Base-by-base conservation (phyloP, 92 coral and sea anemone genomes). In the Umimayanthus kanabou region DNA sequence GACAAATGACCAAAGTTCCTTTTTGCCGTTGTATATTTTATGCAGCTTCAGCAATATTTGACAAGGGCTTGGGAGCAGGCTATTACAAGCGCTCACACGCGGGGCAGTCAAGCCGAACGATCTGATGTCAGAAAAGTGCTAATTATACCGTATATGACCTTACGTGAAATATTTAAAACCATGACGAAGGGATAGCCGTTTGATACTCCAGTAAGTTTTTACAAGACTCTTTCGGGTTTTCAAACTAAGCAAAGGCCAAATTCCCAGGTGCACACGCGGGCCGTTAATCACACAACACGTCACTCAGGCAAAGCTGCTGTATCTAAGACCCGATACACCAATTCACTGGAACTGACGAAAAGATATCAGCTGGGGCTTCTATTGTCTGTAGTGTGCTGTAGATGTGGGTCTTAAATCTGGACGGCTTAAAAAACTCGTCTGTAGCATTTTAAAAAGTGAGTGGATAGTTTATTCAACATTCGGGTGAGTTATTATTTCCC, bases 11-110 rank as follows among this genome's bases (percentile, higher is more conserved):
- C 65, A 77, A 77, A 49, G n/a, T n/a, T n/a, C n/a, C n/a, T 58
- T 66, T 67, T 33, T 33, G 2, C 73, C 28, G 20, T 66, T 67
- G 22, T n/a, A 47, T n/a, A 39, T 65, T 69, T 83, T 67, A 6
- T 69, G 87, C 87, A 45, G 55, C 45, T 39, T 83, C 87, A 83
- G 87, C 87, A 70, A 69, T 83, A 83, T 71, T n/a, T 71, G 87
- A 70, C 77, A 25, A 47, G 57, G 42, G 87, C 87, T 70, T 83
- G 77, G 61, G 87, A 83, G 47, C 16, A 11, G 30, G 37, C 58
- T 0, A 81, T 65, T 66, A 10, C 37, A 40, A 40, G 4, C 76
- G 85, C 85, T 81, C 85, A 23, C 85, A 81, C 85, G 85, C 85
- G 74, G 79, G 5, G 74, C 29, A 83, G 16, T 70, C 77, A 83